A percentile compares a stretch with the other conserved stretches of the same genome.
These are phyloP conservation scores for Hyalella azteca DNA, from an alignment of 2,888 invertebrate species.

Conservation along the genomic window DNA sequence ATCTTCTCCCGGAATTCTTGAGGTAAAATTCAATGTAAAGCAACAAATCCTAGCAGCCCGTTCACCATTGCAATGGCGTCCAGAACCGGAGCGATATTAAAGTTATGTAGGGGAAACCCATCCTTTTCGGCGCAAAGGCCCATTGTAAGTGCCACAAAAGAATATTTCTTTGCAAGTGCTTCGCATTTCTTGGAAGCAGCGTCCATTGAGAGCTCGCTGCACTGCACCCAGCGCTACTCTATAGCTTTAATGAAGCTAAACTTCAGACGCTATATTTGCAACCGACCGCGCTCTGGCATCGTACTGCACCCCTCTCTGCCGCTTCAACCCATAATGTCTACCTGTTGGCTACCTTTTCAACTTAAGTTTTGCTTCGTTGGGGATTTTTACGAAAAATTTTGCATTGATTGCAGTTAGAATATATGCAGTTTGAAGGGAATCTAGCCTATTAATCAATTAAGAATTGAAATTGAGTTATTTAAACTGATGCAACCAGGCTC, in stretches of 20 bases:
- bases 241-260: conserved; percentile 3
- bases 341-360: no score
- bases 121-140: conserved; percentile 25
- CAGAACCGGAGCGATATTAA: conserved; percentile 7
- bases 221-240: neutral
- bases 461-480: no score
- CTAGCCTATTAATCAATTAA: no score
- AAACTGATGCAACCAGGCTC: no score
- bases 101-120: conserved; percentile 30
- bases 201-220: neutral
- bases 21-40: neutral
- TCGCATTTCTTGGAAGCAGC: conserved; percentile 28
- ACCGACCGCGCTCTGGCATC: no score
- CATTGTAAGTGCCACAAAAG: conserved; percentile 33
- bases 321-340: no score
- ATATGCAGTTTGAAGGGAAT: no score
- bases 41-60: neutral
- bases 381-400: no score
- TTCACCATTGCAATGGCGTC: neutral
- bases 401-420: no score
- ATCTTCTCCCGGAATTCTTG: neutral
- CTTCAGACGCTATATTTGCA: no score
- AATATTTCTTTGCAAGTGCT: conserved; percentile 30
- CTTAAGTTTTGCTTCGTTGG: no score
- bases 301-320: no score